phyloP scores from a whole-genome alignment of 2,113 vertebrate species.

The Paramisgurnus dabryanus region DNA sequence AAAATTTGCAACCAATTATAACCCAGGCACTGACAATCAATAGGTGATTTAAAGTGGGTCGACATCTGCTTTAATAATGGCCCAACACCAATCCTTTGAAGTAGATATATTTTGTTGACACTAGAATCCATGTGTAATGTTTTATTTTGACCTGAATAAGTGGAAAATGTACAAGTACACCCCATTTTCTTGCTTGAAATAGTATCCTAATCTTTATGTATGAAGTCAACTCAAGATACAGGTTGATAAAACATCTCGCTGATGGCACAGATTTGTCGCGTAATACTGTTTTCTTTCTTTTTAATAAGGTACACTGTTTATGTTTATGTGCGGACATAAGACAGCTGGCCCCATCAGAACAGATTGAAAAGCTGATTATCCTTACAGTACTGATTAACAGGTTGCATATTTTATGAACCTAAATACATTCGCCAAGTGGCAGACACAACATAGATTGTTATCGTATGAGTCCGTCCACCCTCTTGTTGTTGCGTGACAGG shows the following conservation, averaged over 20 bases:
- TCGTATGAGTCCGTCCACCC: conserved; percentile 39
- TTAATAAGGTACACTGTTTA: conserved; percentile 15
- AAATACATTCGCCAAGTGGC: conserved; percentile 32
- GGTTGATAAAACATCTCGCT: conserved; percentile 51
- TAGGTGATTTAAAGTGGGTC: neutral
- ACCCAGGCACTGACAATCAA: neutral
- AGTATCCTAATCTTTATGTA: conserved; percentile 47
- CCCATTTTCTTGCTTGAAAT: conserved; percentile 15
- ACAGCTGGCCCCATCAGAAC: neutral
- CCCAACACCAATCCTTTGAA: conserved; percentile 46
- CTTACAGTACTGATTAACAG: neutral
- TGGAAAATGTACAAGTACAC: conserved; percentile 16
- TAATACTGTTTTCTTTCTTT: neutral
- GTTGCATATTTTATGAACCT: neutral
- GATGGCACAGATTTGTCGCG: conserved; percentile 38
- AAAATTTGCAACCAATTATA: neutral
- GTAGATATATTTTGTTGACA: conserved; percentile 49
- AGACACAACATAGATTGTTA: conserved; percentile 56
- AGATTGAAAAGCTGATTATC: neutral
- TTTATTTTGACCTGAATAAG: conserved; percentile 23
- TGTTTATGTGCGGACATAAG: neutral
- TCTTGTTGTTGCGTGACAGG: conserved; percentile 61
- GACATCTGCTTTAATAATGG: conserved; percentile 25
- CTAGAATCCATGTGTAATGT: conserved; percentile 33
- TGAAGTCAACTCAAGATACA: conserved; percentile 42